Percentiles rank a stretch among this genome's conserved stretches.
Conservation (phyloP, 2,113 vertebrate species). For the Spea multiplicata region DNA sequence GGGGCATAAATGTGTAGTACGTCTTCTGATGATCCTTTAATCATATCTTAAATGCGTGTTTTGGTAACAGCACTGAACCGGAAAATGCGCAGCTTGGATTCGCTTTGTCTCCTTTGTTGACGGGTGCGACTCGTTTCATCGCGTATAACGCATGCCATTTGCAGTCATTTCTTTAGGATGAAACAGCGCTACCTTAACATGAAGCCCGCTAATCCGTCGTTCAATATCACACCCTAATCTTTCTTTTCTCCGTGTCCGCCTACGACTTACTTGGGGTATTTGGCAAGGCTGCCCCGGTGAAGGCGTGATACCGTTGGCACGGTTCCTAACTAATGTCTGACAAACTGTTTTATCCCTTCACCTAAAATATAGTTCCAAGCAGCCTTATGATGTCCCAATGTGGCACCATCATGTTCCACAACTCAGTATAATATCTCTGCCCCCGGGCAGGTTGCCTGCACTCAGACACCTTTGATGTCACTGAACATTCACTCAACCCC, state of each 20-base stretch:
- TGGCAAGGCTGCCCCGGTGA: conserved; percentile 52
- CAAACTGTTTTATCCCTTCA: conserved; percentile 39
- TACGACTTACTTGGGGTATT: conserved; percentile 55
- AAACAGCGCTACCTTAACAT: conserved; percentile 51
- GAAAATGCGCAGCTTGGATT: conserved; percentile 44
- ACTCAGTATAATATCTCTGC: no score
- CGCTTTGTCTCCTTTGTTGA: conserved; percentile 26
- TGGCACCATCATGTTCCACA: no score
- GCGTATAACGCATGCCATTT: conserved; percentile 50
- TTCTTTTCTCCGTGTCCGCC: conserved; percentile 62
- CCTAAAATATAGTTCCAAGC: conserved; percentile 32
- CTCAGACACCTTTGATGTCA: no score
- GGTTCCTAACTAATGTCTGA: conserved; percentile 49
- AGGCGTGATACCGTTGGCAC: conserved; percentile 54
- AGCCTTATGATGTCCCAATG: neutral
- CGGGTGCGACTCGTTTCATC: conserved; percentile 31
- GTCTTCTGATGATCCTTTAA: conserved; percentile 1
- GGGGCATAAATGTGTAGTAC: neutral
- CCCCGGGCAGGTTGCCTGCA: no score
- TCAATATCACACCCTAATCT: conserved; percentile 55
- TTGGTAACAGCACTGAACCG: conserved; percentile 27
- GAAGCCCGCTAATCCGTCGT: conserved; percentile 57
- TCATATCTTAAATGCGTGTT: conserved; percentile 16
- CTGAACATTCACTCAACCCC: no score
- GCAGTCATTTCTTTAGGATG: conserved; percentile 52